A percentile compares a stretch with the other conserved stretches of the same genome.
Evolutionary conservation across 2,888 invertebrate genomes (phyloP).

Genomic region (Sinotaia quadrata): DNA sequence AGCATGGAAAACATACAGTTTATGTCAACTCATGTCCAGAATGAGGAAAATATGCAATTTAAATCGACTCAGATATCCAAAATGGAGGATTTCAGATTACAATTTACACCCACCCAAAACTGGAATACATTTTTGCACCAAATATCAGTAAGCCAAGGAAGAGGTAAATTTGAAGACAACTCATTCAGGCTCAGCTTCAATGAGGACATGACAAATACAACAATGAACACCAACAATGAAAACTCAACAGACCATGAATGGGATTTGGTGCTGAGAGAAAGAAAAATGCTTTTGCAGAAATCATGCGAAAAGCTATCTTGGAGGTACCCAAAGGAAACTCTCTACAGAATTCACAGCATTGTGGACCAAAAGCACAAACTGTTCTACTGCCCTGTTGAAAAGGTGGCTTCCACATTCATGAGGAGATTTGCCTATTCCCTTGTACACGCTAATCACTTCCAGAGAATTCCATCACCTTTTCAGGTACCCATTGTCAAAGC

Average conservation of each 20-base stretch:
- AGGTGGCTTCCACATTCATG: slow-evolving; percentile 28
- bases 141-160: no score
- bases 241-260: not conserved
- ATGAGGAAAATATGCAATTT: no score
- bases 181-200: no score
- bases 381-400: slow-evolving; percentile 28
- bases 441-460: not conserved
- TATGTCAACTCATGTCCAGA: no score
- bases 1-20: no score
- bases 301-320: not conserved
- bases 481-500: slow-evolving; percentile 23
- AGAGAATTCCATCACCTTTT: slow-evolving; percentile 17
- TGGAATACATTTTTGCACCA: no score
- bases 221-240: no score
- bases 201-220: no score
- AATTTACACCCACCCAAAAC: no score
- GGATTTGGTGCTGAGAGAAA: not conserved
- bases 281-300: not conserved
- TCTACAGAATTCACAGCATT: not conserved
- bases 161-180: no score
- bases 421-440: slow-evolving; percentile 20
- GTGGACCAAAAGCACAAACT: not conserved
- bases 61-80: no score
- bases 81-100: no score
- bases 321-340: not conserved